These are phyloP conservation scores for Corythornis leucogaster DNA, from an alignment of 2,797 vertebrate species.

Conservation along the genomic window DNA sequence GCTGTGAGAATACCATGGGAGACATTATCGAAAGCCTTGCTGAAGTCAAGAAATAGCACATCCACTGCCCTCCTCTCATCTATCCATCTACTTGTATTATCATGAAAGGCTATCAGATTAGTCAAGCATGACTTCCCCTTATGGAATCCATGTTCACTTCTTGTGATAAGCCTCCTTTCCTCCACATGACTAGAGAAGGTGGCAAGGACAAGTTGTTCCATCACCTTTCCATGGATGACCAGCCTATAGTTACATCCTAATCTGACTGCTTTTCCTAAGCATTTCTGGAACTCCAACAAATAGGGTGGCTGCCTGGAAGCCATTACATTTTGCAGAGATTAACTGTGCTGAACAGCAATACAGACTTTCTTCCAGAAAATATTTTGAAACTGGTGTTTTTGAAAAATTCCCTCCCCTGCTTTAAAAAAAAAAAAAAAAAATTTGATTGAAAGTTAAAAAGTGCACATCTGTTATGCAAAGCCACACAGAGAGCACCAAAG, in stretches of 20 bases:
- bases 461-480: background rate
- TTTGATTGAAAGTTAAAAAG: background rate
- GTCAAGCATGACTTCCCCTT: no score
- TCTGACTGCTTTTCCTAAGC: background rate
- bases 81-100: no score
- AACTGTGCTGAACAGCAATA: background rate
- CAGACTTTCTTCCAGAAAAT: conserved; percentile 13
- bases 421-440: background rate
- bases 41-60: no score
- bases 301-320: background rate
- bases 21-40: no score
- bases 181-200: no score
- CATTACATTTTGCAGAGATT: conserved; percentile 34
- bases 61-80: no score
- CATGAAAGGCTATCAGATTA: no score
- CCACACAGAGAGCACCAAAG: background rate
- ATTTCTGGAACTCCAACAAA: conserved; percentile 6
- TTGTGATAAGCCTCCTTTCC: no score
- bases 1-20: no score
- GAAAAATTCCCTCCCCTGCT: background rate
- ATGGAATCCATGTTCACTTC: no score
- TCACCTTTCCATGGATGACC: no score
- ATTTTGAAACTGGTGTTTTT: conserved; percentile 7
- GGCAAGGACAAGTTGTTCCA: no score
- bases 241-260: background rate